phyloP scores from a whole-genome alignment of 2,113 vertebrate genomes.

The Myotis lucifugus region DNA sequence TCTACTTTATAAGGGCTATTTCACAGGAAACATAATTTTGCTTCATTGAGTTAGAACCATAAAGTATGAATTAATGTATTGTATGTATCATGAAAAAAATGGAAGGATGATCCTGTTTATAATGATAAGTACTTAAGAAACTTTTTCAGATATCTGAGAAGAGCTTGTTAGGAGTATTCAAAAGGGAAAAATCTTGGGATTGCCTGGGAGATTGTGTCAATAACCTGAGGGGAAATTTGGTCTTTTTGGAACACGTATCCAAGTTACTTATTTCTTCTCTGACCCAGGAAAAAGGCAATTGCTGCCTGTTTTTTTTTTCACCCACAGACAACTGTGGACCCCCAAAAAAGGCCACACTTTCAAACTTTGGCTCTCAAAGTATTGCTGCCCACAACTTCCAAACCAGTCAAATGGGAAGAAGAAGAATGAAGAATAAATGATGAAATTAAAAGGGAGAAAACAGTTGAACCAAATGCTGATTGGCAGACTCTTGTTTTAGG shows the following conservation, averaged over 20 bases:
- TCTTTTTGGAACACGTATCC: constrained; percentile 80
- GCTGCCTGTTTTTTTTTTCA: constrained; percentile 83
- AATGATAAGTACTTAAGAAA: background rate
- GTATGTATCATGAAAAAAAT: background rate
- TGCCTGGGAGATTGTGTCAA: constrained; percentile 69
- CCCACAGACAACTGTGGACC: constrained; percentile 83
- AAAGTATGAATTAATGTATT: background rate
- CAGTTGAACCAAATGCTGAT: constrained; percentile 74
- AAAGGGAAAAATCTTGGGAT: constrained; percentile 59
- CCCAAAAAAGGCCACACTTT: constrained; percentile 81
- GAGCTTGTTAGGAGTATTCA: constrained; percentile 31
- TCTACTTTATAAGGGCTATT: background rate
- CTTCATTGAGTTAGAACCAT: background rate
- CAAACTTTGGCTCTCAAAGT: constrained; percentile 83
- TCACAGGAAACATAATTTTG: background rate
- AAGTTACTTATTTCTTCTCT: constrained; percentile 82
- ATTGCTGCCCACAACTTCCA: constrained; percentile 82
- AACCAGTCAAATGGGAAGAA: constrained; percentile 82
- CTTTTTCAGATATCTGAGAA: constrained; percentile 14
- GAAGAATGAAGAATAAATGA: constrained; percentile 83
- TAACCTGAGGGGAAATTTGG: constrained; percentile 77
- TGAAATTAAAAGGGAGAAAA: constrained; percentile 81
- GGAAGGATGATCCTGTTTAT: background rate
- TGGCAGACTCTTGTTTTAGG: constrained; percentile 84
- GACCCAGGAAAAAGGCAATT: constrained; percentile 83